A percentile compares a stretch with the other conserved stretches of the same genome.
Evolutionary conservation across 1,140 invertebrate genomes (phyloP).

Genomic region (Hycleus cichorii): DNA sequence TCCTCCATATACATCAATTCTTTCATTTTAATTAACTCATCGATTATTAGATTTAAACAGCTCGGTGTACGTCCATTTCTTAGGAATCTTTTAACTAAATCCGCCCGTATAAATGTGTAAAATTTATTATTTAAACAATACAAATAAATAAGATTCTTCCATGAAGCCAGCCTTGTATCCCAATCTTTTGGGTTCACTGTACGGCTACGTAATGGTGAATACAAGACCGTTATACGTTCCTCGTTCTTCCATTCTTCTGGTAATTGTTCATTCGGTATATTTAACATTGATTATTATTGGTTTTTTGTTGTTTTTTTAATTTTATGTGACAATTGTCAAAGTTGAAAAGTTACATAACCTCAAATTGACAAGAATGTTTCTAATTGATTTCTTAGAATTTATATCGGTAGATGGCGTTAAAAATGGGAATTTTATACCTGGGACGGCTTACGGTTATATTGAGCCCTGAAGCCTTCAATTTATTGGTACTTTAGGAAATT

Average conservation of each 20-base stretch:
- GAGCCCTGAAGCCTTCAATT: too few species aligned
- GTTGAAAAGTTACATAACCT: too few species aligned
- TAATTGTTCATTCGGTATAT: constrained; percentile 32
- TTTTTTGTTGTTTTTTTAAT: too few species aligned
- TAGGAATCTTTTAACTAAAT: constrained; percentile 39
- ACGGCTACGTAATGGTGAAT: constrained; percentile 41
- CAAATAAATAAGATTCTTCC: constrained; percentile 41
- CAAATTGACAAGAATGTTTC: too few species aligned
- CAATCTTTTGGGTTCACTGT: constrained; percentile 46
- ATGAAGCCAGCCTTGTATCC: constrained; percentile 46
- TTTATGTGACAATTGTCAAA: too few species aligned
- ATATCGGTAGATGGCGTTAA: too few species aligned
- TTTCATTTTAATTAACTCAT: constrained; percentile 37
- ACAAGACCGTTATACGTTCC: constrained; percentile 43
- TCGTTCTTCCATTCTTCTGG: constrained; percentile 45
- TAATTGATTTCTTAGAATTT: too few species aligned
- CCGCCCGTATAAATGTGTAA: constrained; percentile 34
- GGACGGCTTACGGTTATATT: too few species aligned
- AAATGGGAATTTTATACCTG: too few species aligned
- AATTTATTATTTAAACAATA: constrained; percentile 39
- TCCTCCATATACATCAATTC: constrained; percentile 31
- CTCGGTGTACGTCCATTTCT: constrained; percentile 40
- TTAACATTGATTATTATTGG: constrained; percentile 17
- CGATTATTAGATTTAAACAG: constrained; percentile 39
- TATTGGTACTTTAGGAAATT: too few species aligned